Evolutionary conservation across 2,888 invertebrate genomes (phyloP), one percentile per base, ranked within the genome.

Genomic region (Euproctis similis): DNA sequence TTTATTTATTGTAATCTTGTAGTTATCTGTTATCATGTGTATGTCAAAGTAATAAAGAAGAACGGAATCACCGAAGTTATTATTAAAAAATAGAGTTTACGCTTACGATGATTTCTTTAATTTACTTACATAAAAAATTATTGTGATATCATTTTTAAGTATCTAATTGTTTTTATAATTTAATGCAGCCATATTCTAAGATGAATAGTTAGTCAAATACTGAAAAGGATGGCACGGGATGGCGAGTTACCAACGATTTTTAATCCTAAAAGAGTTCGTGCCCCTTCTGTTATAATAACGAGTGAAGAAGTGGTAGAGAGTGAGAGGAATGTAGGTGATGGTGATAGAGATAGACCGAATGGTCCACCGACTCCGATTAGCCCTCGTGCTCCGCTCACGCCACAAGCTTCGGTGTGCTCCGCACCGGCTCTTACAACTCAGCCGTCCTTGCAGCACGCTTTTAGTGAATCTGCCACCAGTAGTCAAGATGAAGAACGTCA

Each of bases 231-330:
- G 90, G 89, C 88, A 46, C 85, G 89, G 48, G 90, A 90, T 86
- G 90, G 89, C 54, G 92, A 92, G 70, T 88, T 93, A 76, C 90
- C 92, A 46, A 92, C 92, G 46, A 93, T 93, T 61, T 93, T 93
- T 75, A 92, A 93, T 75, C 93, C 92, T 23, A 89, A 89, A 63
- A 85, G 89, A 46, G 89, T 88, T 32, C 86, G 90, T 39, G 86
- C 90, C 34, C 90, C 90, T 42, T 89, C 90, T 30, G 90, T 90
- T 43, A 89, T 90, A 55, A 88, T 91, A 45, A 90, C 90, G 24
- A 89, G 88, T 47, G 86, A 87, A 46, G 89, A 90, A 47, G 85
- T 86, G 26, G 69, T 72, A 27, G 82, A 78, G 35, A 69, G 46
- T 35, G 86, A 73, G 36, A 63, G 68, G 12, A 62, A 61, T 24